phyloP scores from a whole-genome alignment of 1,140 invertebrate genomes.

The Ruditapes philippinarum region DNA sequence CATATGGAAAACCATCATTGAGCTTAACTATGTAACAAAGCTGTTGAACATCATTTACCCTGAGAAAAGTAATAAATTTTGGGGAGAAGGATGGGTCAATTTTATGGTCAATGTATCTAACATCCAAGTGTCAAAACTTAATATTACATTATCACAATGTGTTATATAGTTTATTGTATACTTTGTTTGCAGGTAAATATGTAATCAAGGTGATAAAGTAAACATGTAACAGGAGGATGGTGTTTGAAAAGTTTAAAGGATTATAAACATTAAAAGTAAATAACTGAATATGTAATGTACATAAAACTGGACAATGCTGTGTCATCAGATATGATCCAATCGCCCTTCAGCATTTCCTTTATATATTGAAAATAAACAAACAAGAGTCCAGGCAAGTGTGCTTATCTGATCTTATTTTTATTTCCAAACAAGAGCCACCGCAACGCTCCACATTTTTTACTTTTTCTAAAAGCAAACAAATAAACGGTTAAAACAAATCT shows the following conservation, averaged over 20 bases:
- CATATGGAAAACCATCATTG: no score
- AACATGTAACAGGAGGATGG: neutral
- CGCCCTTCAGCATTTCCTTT: no score
- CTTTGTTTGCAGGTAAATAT: neutral
- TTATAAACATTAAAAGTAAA: constrained; percentile 10
- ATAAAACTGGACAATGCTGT: neutral
- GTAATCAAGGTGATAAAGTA: neutral
- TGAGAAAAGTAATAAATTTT: no score
- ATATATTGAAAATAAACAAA: no score
- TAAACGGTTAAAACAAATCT: no score
- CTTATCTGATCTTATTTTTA: no score
- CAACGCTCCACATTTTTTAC: no score
- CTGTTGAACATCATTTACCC: no score
- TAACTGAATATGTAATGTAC: neutral
- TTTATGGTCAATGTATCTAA: neutral
- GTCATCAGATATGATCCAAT: neutral
- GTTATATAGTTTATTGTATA: neutral
- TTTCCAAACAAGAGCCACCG: no score
- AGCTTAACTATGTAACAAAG: no score
- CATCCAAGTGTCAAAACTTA: neutral
- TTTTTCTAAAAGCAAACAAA: no score
- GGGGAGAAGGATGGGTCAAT: neutral
- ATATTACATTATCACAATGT: neutral
- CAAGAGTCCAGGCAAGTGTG: no score
- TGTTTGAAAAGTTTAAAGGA: neutral